Evolutionary conservation across 2,888 invertebrate genomes (phyloP).

Genomic region (Cosmorhoe ocellata): DNA sequence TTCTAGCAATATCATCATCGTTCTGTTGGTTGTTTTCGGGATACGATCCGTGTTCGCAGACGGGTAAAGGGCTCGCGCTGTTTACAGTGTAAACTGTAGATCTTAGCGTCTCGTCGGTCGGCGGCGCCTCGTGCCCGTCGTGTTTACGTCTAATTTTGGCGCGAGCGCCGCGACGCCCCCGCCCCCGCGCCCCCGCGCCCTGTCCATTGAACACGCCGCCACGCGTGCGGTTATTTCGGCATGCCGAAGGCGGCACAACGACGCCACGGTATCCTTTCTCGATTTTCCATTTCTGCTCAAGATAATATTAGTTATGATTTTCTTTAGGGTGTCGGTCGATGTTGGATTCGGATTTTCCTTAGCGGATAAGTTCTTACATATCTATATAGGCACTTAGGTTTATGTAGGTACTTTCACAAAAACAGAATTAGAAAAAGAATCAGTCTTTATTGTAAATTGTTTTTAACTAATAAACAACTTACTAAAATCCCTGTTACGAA

Average conservation of each 20-base stretch:
- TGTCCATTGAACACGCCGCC: slow-evolving; percentile 74
- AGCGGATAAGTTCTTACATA: too few species aligned
- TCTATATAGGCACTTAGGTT: too few species aligned
- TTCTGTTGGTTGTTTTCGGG: neutral
- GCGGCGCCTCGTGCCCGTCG: slow-evolving; percentile 74
- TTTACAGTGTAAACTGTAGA: slow-evolving; percentile 35
- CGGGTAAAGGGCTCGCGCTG: slow-evolving; percentile 17
- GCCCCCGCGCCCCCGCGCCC: slow-evolving; percentile 59
- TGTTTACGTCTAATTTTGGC: slow-evolving; percentile 83
- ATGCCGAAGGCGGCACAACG: slow-evolving; percentile 59
- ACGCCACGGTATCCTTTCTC: slow-evolving; percentile 52
- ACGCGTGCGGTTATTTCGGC: slow-evolving; percentile 77
- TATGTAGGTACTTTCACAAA: too few species aligned
- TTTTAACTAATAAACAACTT: too few species aligned
- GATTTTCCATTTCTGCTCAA: slow-evolving; percentile 30
- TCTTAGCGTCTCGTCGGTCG: slow-evolving; percentile 44
- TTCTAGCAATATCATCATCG: neutral
- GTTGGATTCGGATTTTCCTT: too few species aligned
- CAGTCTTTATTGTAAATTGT: too few species aligned
- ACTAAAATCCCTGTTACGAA: too few species aligned
- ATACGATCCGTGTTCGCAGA: neutral
- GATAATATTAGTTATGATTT: too few species aligned
- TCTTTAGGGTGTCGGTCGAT: too few species aligned
- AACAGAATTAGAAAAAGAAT: too few species aligned
- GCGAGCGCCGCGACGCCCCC: slow-evolving; percentile 73